phyloP scores from a whole-genome alignment of 2,888 invertebrate species.

The Folsomia candida region DNA sequence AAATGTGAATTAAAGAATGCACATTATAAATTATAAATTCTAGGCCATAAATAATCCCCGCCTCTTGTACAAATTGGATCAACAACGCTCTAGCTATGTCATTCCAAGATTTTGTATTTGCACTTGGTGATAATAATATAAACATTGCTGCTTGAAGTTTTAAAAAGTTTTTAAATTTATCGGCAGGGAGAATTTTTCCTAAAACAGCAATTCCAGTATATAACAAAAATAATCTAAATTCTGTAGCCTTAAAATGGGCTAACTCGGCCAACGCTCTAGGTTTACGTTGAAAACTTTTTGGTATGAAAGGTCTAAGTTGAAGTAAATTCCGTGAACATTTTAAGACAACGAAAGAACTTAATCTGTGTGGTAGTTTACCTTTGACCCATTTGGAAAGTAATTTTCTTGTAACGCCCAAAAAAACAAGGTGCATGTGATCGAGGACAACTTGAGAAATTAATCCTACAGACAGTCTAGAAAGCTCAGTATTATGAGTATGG shows the following conservation, averaged over 20 bases:
- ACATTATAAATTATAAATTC: too few species aligned
- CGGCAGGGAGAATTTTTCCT: background rate
- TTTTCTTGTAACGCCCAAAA: constrained; percentile 46
- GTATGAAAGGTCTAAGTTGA: constrained; percentile 6
- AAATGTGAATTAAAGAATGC: too few species aligned
- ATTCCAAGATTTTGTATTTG: too few species aligned
- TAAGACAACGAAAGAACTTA: background rate
- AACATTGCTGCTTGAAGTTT: background rate
- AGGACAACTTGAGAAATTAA: too few species aligned
- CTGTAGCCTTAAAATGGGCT: constrained; percentile 23
- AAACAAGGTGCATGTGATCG: too few species aligned
- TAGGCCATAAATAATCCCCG: too few species aligned
- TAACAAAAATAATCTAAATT: constrained; percentile 22
- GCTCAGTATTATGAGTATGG: too few species aligned
- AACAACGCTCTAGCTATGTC: too few species aligned
- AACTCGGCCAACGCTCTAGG: constrained; percentile 9
- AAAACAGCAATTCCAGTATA: constrained; percentile 15
- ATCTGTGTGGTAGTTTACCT: background rate
- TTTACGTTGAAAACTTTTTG: constrained; percentile 11
- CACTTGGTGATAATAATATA: background rate
- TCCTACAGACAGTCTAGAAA: too few species aligned
- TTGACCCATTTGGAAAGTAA: constrained; percentile 36
- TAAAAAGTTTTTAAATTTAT: constrained; percentile 16
- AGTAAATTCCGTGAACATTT: constrained; percentile 1
- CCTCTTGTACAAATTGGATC: too few species aligned